Evolutionary conservation across 2,888 invertebrate species (phyloP), one percentile per base, ranked within the genome.

Genomic region (Mechanitis mazaeus): DNA sequence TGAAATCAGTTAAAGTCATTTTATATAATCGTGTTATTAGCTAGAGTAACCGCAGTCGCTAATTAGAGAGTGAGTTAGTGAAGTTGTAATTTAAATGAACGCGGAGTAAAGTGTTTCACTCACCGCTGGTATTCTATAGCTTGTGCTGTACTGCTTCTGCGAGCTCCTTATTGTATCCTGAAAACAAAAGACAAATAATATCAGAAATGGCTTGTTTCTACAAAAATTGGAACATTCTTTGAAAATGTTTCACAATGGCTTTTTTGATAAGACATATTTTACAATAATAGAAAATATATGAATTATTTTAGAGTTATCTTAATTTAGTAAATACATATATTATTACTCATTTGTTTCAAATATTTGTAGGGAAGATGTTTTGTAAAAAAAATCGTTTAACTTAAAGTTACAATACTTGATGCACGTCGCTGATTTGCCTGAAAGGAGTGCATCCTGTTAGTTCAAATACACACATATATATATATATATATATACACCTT

Each of bases 41-140:
- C 55, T 45, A 58, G 54, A 57, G 60, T 58, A 54, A 58, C 56
- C 56, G 60, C 56, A 55, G 53, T 45, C 38, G 56, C 59, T 66
- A 66, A 64, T 64, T 66, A 66, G 61, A 55, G 60, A 56, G 33
- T 54, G 62, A 64, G 58, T 64, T 68, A 70, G 68, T 65, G 67
- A 60, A 46, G 56, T 68, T 59, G 69, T 64, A 66, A 71, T 70
- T 72, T 68, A 67, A 72, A 71, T 66, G 66, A 72, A 61, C 65
- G 61, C 47, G 58, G 60, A 64, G 58, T 63, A 64, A 58, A 64
- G 63, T 63, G 64, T 68, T 67, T 68, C 67, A 76, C 83, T 81
- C 71, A 85, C 85, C 83, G 76, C 80, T 71, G 76, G 73, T 79
- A 73, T 74, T 70, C 75, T 76, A 63, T 72, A 67, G 65, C 67